Evolutionary conservation across 2,113 vertebrate genomes (phyloP), one percentile per base, ranked within the genome.

Genomic region (Siniperca knerii): DNA sequence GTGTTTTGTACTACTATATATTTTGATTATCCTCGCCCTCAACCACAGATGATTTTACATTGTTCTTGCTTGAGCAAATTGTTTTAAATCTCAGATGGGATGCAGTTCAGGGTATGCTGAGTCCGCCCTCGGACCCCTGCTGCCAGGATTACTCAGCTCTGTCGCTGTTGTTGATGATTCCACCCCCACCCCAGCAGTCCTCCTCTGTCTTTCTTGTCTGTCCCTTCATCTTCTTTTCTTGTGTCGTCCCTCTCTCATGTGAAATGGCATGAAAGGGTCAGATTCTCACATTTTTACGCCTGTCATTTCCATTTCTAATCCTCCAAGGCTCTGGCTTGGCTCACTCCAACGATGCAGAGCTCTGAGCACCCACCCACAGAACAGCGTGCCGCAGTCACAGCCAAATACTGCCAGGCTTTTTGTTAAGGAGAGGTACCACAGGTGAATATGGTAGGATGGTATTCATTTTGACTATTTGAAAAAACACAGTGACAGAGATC

Each of bases 231-330:
- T 72, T 58, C 58, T 74, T 68, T 69, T 75, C 70, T 65, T 69
- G 35, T 2, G 9, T 65, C 35, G 65, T 75, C 74, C 75, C 61
- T 77, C 65, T 88, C 69, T 75, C 58, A 78, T 87, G 80, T 85
- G 62, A 88, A 92, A 88, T 65, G 62, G 52, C 81, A 83, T 83
- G 48, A 90, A 92, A 80, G 81, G 84, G 83, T 93, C 88, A 84
- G 23, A 87, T 84, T 87, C 75, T 83, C 66, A 68, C 68, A 83
- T 79, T 89, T 87, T 71, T 72, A 61, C 16, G 65, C 82, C 48
- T 90, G 88, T 91, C 89, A 81, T 85, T 88, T 90, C 79, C 86
- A 85, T 92, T 92, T 83, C 81, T 89, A 85, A 90, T 81, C 89
- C 86, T 87, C 76, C 20, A 0, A 84, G 82, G 77, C 82, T n/a